Evolutionary conservation across 2,113 vertebrate genomes (phyloP).

Genomic region (Ascaphus truei): DNA sequence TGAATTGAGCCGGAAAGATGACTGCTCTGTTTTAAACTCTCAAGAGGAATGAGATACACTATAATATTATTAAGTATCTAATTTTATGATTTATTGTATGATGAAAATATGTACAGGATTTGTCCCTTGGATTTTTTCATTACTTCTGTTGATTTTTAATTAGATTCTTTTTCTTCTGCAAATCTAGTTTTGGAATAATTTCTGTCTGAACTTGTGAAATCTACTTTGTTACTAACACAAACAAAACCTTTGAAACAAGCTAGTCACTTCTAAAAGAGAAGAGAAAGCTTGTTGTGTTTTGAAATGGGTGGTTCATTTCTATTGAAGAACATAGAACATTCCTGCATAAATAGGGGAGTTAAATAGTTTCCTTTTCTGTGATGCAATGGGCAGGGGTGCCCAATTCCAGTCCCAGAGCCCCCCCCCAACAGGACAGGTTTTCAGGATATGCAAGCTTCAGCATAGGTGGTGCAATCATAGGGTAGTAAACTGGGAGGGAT

Average conservation of each 20-base stretch:
- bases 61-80: not conserved
- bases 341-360: no score
- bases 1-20: slow-evolving; percentile 25
- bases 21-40: slow-evolving; percentile 35
- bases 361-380: no score
- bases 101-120: slow-evolving; percentile 7
- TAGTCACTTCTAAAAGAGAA: not conserved
- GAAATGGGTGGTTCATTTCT: no score
- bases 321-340: no score
- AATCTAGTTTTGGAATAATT: slow-evolving; percentile 12
- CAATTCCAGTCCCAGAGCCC: no score
- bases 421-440: no score
- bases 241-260: not conserved
- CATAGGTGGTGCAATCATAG: no score
- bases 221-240: not conserved
- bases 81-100: not conserved
- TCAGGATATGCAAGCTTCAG: no score
- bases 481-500: no score
- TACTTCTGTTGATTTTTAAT: slow-evolving; percentile 19
- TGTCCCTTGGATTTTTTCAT: not conserved
- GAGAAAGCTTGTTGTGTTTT: not conserved
- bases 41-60: slow-evolving; percentile 1
- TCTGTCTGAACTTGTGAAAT: not conserved
- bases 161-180: slow-evolving; percentile 22
- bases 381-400: no score